Base-by-base conservation (phyloP, 2,888 invertebrate species). In the Mimas tiliae region DNA sequence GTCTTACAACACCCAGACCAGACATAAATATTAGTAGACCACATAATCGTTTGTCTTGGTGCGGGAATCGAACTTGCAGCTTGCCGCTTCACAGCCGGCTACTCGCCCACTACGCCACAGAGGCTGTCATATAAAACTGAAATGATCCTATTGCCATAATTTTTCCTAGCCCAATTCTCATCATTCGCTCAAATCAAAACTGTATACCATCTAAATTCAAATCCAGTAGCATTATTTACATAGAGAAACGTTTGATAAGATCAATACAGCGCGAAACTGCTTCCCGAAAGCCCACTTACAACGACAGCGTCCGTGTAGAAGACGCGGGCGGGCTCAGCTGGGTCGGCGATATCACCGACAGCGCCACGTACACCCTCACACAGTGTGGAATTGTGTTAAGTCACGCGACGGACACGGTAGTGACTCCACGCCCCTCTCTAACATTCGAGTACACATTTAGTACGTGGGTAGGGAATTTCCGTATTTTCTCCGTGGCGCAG, bases 281-380 rank as follows among this genome's bases (percentile, higher is more conserved):
- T 48, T 48, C 50, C 50, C 9, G 19, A 19, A 19, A 2, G 19
- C 50, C 50, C 19, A 19, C 19, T 19, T 0, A 50, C 19, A 42
- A 64, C 50, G 27, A 27, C 27, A 51, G 34, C 19, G 48, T 62
- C 38, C n/a, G 45, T 78, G 80, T 73, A 80, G 76, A 68, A 16
- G 47, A 27, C 47, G 45, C 62, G 47, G 69, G 67, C 72, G 76
- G 74, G 76, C 81, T 79, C 34, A 75, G 74, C 79, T 72, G 72
- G 75, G 42, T 42, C 75, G 85, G 92, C 80, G 92, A 92, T 88
- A 91, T 92, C 92, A 74, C 92, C 86, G 74, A 78, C 72, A 76
- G 76, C 76, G 76, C 82, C 82, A 38, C 72, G 70, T 42, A 69
- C 70, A 77, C 77, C 78, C 77, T 34, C 38, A 0, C 74, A 72